Evolutionary conservation across 2,113 vertebrate genomes (phyloP).

Genomic region (Chloropsis hardwickii): DNA sequence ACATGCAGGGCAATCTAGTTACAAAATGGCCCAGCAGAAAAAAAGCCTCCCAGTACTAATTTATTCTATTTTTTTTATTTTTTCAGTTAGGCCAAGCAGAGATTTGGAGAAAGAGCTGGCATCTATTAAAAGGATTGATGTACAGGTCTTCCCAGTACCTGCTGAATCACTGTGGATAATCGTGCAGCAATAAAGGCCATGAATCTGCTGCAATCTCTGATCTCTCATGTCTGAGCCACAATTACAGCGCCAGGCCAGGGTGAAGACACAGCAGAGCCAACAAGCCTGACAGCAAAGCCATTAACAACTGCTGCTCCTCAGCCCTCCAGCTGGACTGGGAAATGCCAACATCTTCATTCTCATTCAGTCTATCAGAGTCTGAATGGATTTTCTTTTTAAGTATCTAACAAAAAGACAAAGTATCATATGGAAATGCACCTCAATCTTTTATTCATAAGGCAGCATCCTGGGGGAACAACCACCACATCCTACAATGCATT

Average conservation of each 20-base stretch:
- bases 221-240: not conserved
- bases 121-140: not conserved
- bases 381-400: not conserved
- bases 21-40: not conserved
- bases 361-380: not conserved
- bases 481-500: not conserved
- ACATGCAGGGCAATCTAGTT: not conserved
- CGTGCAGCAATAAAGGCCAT: not conserved
- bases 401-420: not conserved
- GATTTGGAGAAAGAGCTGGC: not conserved
- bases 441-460: not conserved
- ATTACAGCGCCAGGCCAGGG: not conserved
- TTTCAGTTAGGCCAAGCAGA: not conserved
- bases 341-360: slow-evolving; percentile 8
- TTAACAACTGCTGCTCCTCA: not conserved
- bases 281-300: not conserved
- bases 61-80: not conserved
- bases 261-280: not conserved
- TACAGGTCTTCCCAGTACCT: not conserved
- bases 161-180: not conserved
- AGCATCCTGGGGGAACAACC: not conserved
- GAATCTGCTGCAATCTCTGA: slow-evolving; percentile 15
- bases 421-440: not conserved
- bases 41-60: not conserved
- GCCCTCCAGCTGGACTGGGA: not conserved